These are phyloP conservation scores for Amiota mariae DNA, from an alignment of 2,888 invertebrate species.

Conservation along the genomic window DNA sequence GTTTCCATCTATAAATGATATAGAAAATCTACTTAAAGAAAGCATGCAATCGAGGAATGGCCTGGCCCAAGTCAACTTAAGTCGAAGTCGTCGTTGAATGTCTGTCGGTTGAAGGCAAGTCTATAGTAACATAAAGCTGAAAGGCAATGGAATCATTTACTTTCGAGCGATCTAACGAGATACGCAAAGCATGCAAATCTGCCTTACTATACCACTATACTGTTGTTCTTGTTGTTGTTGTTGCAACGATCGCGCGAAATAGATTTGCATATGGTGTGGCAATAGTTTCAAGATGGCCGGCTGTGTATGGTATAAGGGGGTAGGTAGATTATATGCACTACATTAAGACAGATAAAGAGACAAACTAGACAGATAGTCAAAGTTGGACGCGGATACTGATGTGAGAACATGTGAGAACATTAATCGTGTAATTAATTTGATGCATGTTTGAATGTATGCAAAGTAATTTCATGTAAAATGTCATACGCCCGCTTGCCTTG, in stretches of 20 bases:
- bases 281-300: background rate
- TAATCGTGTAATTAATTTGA: slow-evolving; percentile 75
- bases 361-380: slow-evolving; percentile 4
- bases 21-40: slow-evolving; percentile 36
- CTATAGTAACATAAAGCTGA: background rate
- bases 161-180: slow-evolving; percentile 62
- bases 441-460: slow-evolving; percentile 71
- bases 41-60: slow-evolving; percentile 26
- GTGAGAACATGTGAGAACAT: slow-evolving; percentile 66
- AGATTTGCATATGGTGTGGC: slow-evolving; percentile 58
- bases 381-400: background rate
- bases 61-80: background rate
- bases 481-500: slow-evolving; percentile 52
- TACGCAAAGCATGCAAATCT: slow-evolving; percentile 57
- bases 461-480: slow-evolving; percentile 72
- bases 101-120: background rate
- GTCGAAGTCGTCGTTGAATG: background rate
- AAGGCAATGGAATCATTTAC: slow-evolving; percentile 66
- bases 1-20: background rate
- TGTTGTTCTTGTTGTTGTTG: slow-evolving; percentile 22
- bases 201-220: background rate
- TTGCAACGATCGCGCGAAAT: slow-evolving; percentile 61
- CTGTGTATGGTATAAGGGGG: background rate
- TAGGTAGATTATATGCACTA: background rate
- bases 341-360: background rate